Percentiles rank a stretch among this genome's conserved stretches.
These are phyloP conservation scores for Ondatra zibethicus DNA, from an alignment of 2,113 vertebrate species.

Conservation along the genomic window DNA sequence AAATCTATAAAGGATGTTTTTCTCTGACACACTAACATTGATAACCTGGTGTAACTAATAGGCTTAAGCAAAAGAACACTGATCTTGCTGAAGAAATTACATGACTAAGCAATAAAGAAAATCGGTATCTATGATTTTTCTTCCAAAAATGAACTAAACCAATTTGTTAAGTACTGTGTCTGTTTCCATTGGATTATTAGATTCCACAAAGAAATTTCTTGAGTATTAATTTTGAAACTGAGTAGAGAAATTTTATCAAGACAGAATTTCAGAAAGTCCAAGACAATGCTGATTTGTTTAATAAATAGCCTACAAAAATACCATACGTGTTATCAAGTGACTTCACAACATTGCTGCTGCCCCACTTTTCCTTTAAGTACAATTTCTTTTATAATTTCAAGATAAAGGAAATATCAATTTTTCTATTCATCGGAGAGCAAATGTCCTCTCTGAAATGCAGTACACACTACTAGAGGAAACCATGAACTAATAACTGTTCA, in stretches of 20 bases:
- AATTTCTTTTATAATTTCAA: slow-evolving; percentile 25
- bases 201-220: background rate
- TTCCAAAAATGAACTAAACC: background rate
- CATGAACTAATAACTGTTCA: background rate
- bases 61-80: background rate
- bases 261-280: background rate
- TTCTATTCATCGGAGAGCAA: background rate
- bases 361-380: background rate
- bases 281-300: background rate
- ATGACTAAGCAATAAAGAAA: background rate
- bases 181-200: background rate
- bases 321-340: background rate
- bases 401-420: slow-evolving; percentile 1
- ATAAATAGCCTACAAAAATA: background rate
- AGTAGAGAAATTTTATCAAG: slow-evolving; percentile 3
- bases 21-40: background rate
- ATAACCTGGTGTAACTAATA: background rate
- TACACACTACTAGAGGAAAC: background rate
- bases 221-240: background rate
- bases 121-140: background rate
- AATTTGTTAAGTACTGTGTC: background rate
- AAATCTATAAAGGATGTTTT: background rate
- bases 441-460: background rate
- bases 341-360: background rate
- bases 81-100: background rate